Conservation (phyloP, 2,797 vertebrate species). For the Parotocinclus haroldoi region DNA sequence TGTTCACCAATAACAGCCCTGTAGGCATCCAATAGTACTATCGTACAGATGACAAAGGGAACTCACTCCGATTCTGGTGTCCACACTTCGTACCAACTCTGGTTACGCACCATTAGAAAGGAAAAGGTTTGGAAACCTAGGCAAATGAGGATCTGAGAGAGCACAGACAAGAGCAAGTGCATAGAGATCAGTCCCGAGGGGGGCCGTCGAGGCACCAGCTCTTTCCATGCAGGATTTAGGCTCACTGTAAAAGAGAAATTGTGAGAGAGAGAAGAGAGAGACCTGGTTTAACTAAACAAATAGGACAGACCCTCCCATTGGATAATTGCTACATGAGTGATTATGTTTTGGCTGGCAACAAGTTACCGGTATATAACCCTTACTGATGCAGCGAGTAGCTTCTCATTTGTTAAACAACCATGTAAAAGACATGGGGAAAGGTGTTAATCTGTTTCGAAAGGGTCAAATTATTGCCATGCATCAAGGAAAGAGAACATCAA, state of each 20-base stretch:
- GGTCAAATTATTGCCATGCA: no score
- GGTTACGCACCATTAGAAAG: constrained; percentile 84
- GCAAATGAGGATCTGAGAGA: constrained; percentile 92
- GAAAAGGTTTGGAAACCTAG: constrained; percentile 85
- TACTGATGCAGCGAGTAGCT: no score
- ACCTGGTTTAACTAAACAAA: no score
- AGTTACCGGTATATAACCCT: no score
- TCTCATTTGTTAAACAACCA: no score
- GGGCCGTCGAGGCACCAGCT: constrained; percentile 85
- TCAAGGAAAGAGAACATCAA: no score
- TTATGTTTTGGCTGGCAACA: no score
- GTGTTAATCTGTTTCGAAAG: no score
- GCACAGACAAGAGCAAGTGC: constrained; percentile 87
- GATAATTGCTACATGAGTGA: no score
- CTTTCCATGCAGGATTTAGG: constrained; percentile 94
- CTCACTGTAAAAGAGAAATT: constrained; percentile 77
- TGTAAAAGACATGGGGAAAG: no score
- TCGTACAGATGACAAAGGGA: not conserved
- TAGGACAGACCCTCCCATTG: no score
- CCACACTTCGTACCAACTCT: constrained; percentile 85
- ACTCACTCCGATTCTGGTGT: constrained; percentile 79
- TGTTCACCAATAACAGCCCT: not conserved
- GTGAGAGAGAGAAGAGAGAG: not conserved
- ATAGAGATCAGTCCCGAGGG: constrained; percentile 94
- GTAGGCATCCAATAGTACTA: not conserved